Base-by-base conservation (phyloP, 2,888 invertebrate species). In the Tenthredo amoena region DNA sequence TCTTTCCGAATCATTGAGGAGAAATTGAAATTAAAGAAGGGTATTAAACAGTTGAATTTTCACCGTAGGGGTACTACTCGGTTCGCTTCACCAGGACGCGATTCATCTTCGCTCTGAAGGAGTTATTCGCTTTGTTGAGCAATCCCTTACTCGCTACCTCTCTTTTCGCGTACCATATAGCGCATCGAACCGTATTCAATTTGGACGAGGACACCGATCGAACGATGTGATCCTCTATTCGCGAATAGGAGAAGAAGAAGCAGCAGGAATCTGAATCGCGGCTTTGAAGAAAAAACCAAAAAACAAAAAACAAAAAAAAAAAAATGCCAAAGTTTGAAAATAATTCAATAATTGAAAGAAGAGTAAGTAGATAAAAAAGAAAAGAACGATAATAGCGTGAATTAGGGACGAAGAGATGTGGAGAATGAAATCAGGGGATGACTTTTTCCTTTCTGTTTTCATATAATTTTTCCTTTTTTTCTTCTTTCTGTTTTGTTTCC, bases 101-200 rank as follows among this genome's bases (percentile, higher is more conserved):
- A 77, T 55, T 81, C 79, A 62, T 81, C 58, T 81, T 37, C 40
- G 15, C 37, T 62, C 50, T 77, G 34, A 77, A 81, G 58, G 79
- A 81, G 79, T 81, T 81, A 81, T 81, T 62, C 79, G 79, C 79
- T 81, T 81, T 81, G 79, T 81, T 81, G 79, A 81, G 40, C 79
- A 81, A 81, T 81, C 58, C 68, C 31, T 77, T 18, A 6, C 50
- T 50, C 50, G 18, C 3, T 50, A 5, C 50, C 15, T 50, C 50
- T 18, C 50, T 50, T 50, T 18, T 18, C 76, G 7, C 10, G 1
- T 81, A 9, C 79, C 34, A 81, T 62, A 81, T 81, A 21, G 62
- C n/a, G 21, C 62, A 81, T 31, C 62, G 62, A 81, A 81, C 79
- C 79, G 79, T 31, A 40, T 81, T 81, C 79, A 81, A 81, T 81